Evolutionary conservation across 1,140 invertebrate species (phyloP).

Genomic region (Cataglyphis hispanica): DNA sequence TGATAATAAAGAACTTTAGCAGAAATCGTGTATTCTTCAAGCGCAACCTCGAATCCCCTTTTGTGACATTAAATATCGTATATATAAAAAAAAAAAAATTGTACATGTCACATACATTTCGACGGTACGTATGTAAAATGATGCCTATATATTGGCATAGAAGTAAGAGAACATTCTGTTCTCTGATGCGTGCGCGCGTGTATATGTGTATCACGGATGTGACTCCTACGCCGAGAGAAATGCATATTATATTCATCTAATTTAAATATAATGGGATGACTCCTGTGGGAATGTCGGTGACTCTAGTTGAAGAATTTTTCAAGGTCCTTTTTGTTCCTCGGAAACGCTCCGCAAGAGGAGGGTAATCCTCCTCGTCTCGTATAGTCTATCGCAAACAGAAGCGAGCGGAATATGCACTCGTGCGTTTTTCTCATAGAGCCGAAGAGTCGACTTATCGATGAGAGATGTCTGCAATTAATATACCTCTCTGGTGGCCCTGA

Average conservation of each 20-base stretch:
- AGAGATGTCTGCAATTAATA: conserved; percentile 71
- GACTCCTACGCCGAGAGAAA: conserved; percentile 2
- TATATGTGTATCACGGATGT: neutral
- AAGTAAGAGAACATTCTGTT: neutral
- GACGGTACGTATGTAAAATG: neutral
- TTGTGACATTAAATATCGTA: conserved; percentile 6
- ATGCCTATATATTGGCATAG: neutral
- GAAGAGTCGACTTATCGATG: conserved; percentile 24
- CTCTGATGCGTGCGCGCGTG: neutral
- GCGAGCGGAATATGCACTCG: conserved; percentile 61
- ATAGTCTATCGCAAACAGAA: conserved; percentile 44
- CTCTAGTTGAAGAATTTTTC: conserved; percentile 64
- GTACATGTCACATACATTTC: neutral
- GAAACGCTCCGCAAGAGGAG: conserved; percentile 34
- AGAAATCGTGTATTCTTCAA: neutral
- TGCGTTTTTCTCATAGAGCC: conserved; percentile 14
- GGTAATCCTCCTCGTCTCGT: neutral
- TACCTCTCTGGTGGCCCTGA: conserved; percentile 54
- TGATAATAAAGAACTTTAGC: conserved; percentile 47
- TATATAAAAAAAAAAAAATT: conserved; percentile 11
- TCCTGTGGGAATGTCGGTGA: conserved; percentile 74
- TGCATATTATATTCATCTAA: conserved; percentile 60
- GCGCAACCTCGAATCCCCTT: neutral
- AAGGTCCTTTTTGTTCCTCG: conserved; percentile 76
- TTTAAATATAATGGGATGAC: conserved; percentile 80